Base-by-base conservation (phyloP, 2,888 invertebrate species). In the Drosophila picticornis region DNA sequence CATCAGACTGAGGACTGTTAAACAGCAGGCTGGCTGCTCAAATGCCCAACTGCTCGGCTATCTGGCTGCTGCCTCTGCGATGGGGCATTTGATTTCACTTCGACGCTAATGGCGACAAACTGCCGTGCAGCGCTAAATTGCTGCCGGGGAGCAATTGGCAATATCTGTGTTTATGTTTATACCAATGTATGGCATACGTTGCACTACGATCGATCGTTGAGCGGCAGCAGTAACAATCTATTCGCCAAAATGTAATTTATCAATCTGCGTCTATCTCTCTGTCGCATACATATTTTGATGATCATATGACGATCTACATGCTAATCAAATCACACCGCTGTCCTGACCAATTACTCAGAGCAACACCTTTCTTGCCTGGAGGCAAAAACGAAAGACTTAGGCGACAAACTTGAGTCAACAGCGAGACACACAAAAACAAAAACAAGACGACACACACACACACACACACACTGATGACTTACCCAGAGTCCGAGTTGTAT, bases 31-130 rank as follows among this genome's bases (percentile, higher is more conserved):
- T 51, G 59, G 40, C n/a, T 48, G 34, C 25, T 43, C 60, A 58
- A 11, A 27, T 10, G 46, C 22, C 16, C 43, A 43, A 43, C 43
- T 25, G 46, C 16, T 2, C 46, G 36, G 36, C 36, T 19, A 16
- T 6, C 51, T 68, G 59, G 38, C 50, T 64, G 50, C 51, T 50
- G 22, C 46, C 55, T 29, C 43, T 38, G 56, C 70, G 72, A 73
- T 77, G 72, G 77, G 72, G 64, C 77, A 71, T 80, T 86, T 84
- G 88, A 90, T 88, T 88, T 90, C 80, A 82, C 88, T 88, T 83
- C 88, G 92, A 91, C 92, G 89, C 91, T 91, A 91, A 91, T 92
- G 92, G 91, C 91, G 91, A 91, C 92, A 91, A 92, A 92, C 90
- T 92, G 92, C 88, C 91, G 91, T 90, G 84, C 80, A 92, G 91